These are phyloP conservation scores for Premnoplex brunnescens DNA, from an alignment of 2,797 vertebrate genomes.

Conservation along the genomic window DNA sequence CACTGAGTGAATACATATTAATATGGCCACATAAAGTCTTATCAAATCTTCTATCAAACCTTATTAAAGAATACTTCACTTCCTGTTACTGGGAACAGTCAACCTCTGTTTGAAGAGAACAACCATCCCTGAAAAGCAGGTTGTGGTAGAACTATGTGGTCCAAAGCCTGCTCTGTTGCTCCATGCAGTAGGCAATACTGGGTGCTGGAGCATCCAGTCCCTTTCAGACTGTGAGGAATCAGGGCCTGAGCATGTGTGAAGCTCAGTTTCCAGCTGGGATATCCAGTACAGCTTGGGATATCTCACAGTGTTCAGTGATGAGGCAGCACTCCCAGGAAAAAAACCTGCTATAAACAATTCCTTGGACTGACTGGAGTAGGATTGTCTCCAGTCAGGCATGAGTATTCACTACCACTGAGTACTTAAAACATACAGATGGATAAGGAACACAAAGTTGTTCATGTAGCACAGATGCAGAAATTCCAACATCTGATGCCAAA, in stretches of 20 bases:
- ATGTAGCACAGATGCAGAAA: accelerated
- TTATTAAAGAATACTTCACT: not conserved
- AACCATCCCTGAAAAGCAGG: not conserved
- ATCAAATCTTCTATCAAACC: not conserved
- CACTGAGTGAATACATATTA: not conserved
- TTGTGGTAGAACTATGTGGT: not conserved
- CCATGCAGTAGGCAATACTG: accelerated
- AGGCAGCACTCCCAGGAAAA: not conserved
- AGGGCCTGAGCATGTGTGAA: accelerated
- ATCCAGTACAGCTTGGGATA: not conserved
- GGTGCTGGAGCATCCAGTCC: not conserved
- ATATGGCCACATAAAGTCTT: not conserved
- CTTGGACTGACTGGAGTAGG: not conserved
- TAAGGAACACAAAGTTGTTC: not conserved
- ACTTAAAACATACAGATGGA: not conserved
- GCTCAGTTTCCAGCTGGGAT: not conserved
- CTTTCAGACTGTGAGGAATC: not conserved
- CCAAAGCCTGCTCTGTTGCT: not conserved
- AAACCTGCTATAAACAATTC: not conserved
- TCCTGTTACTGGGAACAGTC: not conserved
- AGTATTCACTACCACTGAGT: accelerated
- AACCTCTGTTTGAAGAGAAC: not conserved
- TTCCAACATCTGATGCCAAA: not conserved
- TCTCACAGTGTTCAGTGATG: accelerated
- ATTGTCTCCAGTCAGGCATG: not conserved